These are phyloP conservation scores for Grammatotria lemairii DNA, from an alignment of 2,113 vertebrate genomes.

Conservation along the genomic window DNA sequence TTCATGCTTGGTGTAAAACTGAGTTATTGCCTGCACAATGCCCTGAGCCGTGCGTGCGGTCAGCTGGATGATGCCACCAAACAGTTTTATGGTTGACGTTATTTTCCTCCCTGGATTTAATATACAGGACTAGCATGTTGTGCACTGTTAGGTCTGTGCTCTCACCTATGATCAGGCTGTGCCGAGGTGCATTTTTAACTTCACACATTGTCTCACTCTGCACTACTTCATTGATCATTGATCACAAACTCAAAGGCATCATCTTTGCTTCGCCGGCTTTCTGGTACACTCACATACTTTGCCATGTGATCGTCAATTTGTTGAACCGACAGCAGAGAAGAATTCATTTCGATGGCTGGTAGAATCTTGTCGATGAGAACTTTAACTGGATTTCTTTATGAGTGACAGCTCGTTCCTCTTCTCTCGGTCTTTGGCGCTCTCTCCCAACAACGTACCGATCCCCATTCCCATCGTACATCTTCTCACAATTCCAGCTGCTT, in stretches of 20 bases:
- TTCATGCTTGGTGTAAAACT: not conserved
- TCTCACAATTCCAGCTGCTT: not conserved
- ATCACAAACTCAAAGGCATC: not conserved
- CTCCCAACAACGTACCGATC: not conserved
- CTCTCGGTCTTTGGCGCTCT: not conserved
- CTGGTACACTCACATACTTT: not conserved
- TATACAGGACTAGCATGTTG: not conserved
- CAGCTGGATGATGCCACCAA: not conserved
- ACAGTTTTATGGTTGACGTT: not conserved
- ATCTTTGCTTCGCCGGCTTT: not conserved
- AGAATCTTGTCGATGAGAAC: not conserved
- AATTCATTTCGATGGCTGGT: not conserved
- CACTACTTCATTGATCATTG: fast-evolving
- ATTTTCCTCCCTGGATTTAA: not conserved
- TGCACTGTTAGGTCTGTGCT: not conserved
- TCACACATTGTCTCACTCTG: not conserved
- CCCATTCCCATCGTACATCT: not conserved
- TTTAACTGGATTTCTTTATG: not conserved
- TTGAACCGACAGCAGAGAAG: not conserved
- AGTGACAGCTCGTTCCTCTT: not conserved
- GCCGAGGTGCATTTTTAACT: not conserved
- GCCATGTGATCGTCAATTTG: not conserved
- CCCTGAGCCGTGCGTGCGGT: fast-evolving
- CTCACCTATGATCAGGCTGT: not conserved
- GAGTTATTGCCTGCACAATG: not conserved